Conservation (phyloP, 2,888 invertebrate species). For the Cyaniris semiargus region DNA sequence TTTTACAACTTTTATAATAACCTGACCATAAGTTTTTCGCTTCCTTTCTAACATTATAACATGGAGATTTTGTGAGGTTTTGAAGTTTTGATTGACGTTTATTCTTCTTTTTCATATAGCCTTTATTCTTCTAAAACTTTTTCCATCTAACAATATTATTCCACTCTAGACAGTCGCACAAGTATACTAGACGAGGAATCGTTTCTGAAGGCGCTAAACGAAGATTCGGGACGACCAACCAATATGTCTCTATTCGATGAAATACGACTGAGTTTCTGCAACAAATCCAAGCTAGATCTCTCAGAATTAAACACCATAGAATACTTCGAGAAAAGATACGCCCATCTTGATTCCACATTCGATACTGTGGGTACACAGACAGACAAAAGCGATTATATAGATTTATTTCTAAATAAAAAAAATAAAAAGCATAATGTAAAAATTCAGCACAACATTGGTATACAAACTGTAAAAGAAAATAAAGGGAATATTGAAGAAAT, state of each 20-base stretch:
- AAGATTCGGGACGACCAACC: conserved; percentile 63
- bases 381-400: conserved; percentile 37
- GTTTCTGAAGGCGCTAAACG: conserved; percentile 60
- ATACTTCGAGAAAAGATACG: conserved; percentile 44
- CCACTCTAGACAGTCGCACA: conserved; percentile 56
- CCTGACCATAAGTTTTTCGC: too few species aligned
- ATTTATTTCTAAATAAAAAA: background rate
- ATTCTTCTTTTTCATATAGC: background rate
- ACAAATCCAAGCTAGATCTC: conserved; percentile 52
- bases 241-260: conserved; percentile 72
- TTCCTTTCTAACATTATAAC: too few species aligned
- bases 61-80: too few species aligned
- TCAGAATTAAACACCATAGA: conserved; percentile 46
- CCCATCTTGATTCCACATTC: conserved; percentile 45
- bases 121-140: conserved; percentile 22
- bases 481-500: background rate
- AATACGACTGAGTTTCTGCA: conserved; percentile 65
- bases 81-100: too few species aligned
- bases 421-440: background rate
- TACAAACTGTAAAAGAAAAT: conserved; percentile 8
- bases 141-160: conserved; percentile 33
- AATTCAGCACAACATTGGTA: background rate
- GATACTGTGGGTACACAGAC: conserved; percentile 52
- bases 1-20: too few species aligned
- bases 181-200: conserved; percentile 66